These are phyloP conservation scores for Apteryx owenii DNA, from an alignment of 2,113 vertebrate genomes.

Conservation along the genomic window DNA sequence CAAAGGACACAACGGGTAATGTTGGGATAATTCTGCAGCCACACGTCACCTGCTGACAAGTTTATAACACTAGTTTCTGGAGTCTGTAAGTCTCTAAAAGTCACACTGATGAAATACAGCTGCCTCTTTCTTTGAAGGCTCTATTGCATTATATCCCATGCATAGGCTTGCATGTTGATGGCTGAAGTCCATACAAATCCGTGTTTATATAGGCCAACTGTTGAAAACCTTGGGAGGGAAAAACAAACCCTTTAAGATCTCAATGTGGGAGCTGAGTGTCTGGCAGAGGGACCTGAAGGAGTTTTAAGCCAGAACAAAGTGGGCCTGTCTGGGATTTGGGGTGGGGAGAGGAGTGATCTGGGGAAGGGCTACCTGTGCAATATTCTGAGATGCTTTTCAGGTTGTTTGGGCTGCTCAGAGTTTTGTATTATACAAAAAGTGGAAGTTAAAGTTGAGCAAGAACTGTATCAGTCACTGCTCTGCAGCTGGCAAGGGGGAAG, in stretches of 20 bases:
- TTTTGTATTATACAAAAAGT: not conserved
- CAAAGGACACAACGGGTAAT: slow-evolving; percentile 22
- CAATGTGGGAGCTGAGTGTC: not conserved
- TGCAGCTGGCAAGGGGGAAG: not conserved
- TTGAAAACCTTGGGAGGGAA: not conserved
- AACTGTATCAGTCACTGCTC: not conserved
- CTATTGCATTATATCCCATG: not conserved
- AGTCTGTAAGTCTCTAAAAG: not conserved
- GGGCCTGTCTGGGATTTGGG: not conserved
- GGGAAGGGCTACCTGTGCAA: not conserved
- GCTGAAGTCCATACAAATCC: not conserved
- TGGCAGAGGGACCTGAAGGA: not conserved
- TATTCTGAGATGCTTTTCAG: not conserved
- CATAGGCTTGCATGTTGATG: accelerated
- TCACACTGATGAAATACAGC: slow-evolving; percentile 11
- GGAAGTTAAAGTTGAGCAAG: accelerated
- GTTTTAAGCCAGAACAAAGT: not conserved
- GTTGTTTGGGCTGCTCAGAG: not conserved
- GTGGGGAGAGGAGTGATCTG: not conserved
- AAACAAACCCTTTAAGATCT: not conserved
- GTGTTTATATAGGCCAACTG: not conserved
- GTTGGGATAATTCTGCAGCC: slow-evolving; percentile 32
- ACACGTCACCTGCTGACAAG: slow-evolving; percentile 57
- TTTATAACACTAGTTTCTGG: slow-evolving; percentile 55
- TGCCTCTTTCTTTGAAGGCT: not conserved